Conservation (phyloP, 2,113 vertebrate species). For the Cyanocitta stelleri region DNA sequence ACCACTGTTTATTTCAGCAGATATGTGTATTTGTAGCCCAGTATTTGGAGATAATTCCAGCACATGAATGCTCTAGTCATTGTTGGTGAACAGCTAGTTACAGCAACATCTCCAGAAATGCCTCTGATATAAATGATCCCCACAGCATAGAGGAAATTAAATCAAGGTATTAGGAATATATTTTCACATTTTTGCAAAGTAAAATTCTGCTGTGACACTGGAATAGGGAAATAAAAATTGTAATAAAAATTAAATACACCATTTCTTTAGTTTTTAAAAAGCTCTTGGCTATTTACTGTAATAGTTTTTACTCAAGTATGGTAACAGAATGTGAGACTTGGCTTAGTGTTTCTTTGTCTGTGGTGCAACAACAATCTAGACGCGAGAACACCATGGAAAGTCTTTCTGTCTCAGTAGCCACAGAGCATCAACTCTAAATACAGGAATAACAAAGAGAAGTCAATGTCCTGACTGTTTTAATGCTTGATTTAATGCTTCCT, state of each 20-base stretch:
- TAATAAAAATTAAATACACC: neutral
- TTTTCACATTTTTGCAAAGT: neutral
- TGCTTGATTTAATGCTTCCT: neutral
- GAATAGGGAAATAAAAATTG: neutral
- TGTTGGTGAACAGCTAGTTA: neutral
- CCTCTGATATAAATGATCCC: neutral
- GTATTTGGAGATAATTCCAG: neutral
- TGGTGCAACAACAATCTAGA: neutral
- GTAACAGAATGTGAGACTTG: neutral
- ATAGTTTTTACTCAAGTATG: neutral
- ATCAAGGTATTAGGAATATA: neutral
- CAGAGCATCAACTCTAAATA: neutral
- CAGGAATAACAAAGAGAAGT: neutral
- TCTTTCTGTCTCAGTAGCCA: neutral
- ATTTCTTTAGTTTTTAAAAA: neutral
- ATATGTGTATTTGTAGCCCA: neutral
- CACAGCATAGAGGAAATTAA: neutral
- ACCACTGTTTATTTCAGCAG: neutral
- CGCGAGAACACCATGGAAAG: neutral
- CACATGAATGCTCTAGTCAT: neutral
- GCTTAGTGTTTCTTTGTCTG: neutral
- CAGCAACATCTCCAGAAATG: neutral
- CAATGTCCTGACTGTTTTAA: neutral
- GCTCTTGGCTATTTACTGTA: neutral
- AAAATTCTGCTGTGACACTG: neutral